Base-by-base conservation (phyloP, 2,113 vertebrate species). In the Edolisoma coerulescens region DNA sequence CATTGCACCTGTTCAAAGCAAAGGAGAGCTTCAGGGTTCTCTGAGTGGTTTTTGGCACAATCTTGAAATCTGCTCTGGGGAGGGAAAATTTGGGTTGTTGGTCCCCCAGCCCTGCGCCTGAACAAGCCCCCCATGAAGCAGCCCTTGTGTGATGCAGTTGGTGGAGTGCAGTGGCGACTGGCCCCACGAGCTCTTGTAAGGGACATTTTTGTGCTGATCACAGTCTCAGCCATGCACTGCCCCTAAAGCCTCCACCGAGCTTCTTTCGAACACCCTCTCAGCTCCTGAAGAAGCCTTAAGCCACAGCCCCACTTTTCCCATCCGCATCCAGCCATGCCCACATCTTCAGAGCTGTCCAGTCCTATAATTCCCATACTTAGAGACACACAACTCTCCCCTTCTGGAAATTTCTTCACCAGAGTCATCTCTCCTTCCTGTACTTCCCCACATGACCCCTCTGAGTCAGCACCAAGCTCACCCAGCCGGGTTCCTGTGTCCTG, bases 301-400 rank as follows among this genome's bases (percentile, higher is more conserved):
- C 45, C 73, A 23, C 64, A 52, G n/a, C 5, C 28, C 6, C 20
- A 3, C n/a, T 28, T 84, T 50, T 16, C 49, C 44, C 39, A 26
- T 11, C 41, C 30, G 10, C 44, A 60, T 35, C 33, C 44, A 65
- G 41, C 41, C 16, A 3, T 64, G 27, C 15, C 39, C 49, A 56
- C 30, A 9, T 37, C 45, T 53, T 50, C 52, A 69, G 5, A 93
- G 59, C 64, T 84, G 17, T 32, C 41, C 39, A 73, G 27, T 22
- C 54, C 39, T 37, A 15, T n/a, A 39, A 19, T 76, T 76, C 68
- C 44, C 0, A 0, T 60, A 9, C 8, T 21, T 50, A 9, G 0
- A 4, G 80, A 68, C 33, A n/a, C 42, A 27, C 0, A 7, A 1
- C 63, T 68, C 30, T 87, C 16, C 13, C 30, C 8, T 71, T 57